These are phyloP conservation scores for Prietella phreatophila DNA, from an alignment of 2,113 vertebrate genomes.

Conservation along the genomic window DNA sequence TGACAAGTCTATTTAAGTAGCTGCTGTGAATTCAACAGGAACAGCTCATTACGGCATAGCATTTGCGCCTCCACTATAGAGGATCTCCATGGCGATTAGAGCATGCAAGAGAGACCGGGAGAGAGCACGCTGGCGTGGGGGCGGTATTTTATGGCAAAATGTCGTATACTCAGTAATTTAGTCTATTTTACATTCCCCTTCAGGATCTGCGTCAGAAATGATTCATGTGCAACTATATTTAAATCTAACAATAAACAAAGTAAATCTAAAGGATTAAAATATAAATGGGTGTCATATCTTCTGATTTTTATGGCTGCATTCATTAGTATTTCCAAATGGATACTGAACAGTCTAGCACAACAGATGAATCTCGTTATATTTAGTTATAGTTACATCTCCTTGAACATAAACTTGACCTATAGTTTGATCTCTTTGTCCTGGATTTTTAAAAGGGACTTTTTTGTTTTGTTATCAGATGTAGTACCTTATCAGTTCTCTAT, in stretches of 20 bases:
- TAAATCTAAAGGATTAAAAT: background rate
- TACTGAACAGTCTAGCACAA: background rate
- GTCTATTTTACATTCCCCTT: slow-evolving; percentile 26
- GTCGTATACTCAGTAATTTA: slow-evolving; percentile 50
- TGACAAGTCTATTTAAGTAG: slow-evolving; percentile 57
- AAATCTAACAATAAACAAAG: slow-evolving; percentile 8
- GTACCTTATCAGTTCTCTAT: slow-evolving; percentile 21
- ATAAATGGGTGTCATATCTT: background rate
- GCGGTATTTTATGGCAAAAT: slow-evolving; percentile 42
- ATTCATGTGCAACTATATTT: slow-evolving; percentile 31
- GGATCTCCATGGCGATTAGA: slow-evolving; percentile 58
- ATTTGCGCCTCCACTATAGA: slow-evolving; percentile 33
- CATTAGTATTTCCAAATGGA: background rate
- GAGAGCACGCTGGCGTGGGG: slow-evolving; percentile 29
- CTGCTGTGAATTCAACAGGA: slow-evolving; percentile 57
- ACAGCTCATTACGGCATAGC: slow-evolving; percentile 57
- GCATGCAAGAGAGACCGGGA: slow-evolving; percentile 14
- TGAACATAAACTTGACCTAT: background rate
- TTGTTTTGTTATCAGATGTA: background rate
- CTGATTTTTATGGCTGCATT: background rate
- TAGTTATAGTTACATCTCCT: background rate
- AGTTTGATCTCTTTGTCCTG: background rate
- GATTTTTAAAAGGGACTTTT: background rate
- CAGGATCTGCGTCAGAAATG: background rate
- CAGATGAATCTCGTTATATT: background rate